Percentiles rank a stretch among this genome's conserved stretches.
These are phyloP conservation scores for Dryoscopus gambensis DNA, from an alignment of 2,113 vertebrate species.

Conservation along the genomic window DNA sequence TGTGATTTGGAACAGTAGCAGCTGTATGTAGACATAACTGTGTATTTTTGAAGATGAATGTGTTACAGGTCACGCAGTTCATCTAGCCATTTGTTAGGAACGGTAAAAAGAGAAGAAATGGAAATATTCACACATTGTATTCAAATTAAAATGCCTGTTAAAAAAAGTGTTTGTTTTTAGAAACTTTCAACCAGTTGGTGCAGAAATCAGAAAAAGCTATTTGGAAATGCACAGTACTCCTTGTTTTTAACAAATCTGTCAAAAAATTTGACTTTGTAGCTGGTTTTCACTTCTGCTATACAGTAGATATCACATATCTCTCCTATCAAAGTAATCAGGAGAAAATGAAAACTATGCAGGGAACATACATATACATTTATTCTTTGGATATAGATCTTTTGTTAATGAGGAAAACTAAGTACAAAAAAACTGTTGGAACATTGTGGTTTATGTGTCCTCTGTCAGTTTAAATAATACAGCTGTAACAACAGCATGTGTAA, in stretches of 20 bases:
- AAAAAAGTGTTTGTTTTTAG: neutral
- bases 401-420: neutral
- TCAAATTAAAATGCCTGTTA: constrained; percentile 7
- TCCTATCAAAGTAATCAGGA: neutral
- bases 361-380: neutral
- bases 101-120: neutral
- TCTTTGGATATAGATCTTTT: neutral
- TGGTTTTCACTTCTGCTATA: neutral
- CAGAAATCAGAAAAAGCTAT: neutral
- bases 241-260: neutral
- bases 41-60: neutral
- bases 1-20: neutral
- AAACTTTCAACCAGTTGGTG: constrained; percentile 12
- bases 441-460: neutral
- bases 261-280: neutral
- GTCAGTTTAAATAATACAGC: neutral
- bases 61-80: neutral
- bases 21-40: neutral
- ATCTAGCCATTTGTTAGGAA: neutral
- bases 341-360: neutral
- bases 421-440: neutral
- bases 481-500: neutral
- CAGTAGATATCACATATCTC: neutral
- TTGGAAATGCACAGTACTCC: neutral
- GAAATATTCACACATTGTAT: neutral